Percentiles rank a stretch among this genome's conserved stretches.
phyloP scores from a whole-genome alignment of 1,140 invertebrate genomes.

The Drosophila punjabiensis region DNA sequence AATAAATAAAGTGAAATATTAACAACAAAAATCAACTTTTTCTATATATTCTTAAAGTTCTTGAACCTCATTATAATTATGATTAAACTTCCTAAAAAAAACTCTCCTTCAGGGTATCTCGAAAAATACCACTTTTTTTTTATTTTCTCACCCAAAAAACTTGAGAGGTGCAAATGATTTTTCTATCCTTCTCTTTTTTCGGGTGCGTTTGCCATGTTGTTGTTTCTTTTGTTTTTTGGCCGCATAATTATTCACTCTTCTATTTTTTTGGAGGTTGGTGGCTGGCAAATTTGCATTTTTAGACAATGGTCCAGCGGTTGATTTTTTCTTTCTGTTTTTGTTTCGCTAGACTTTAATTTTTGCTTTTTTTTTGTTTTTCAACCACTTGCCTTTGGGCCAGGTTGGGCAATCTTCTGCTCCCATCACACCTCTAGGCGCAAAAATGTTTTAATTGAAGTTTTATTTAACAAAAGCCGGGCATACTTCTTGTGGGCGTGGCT shows the following conservation, averaged over 20 bases:
- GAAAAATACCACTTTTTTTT: conserved; percentile 28
- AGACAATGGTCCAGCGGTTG: conserved; percentile 67
- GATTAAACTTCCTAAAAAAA: conserved; percentile 1
- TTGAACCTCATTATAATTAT: not conserved
- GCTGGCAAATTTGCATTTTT: conserved; percentile 76
- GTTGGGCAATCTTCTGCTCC: conserved; percentile 62
- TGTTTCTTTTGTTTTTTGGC: conserved; percentile 29
- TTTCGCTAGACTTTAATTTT: conserved; percentile 19
- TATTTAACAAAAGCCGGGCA: conserved; percentile 66
- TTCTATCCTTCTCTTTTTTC: conserved; percentile 27
- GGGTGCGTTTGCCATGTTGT: too few relatives aligned
- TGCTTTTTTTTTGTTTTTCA: conserved; percentile 20
- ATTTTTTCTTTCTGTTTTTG: conserved; percentile 45
- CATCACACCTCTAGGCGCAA: conserved; percentile 45
- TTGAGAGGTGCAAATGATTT: conserved; percentile 74
- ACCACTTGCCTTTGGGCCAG: conserved; percentile 52
- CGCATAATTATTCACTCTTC: conserved; percentile 77
- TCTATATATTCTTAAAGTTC: not conserved
- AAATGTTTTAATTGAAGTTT: conserved; percentile 82
- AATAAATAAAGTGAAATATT: not conserved
- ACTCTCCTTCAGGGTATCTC: conserved; percentile 15
- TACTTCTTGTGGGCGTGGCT: conserved; percentile 31
- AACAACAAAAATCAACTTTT: not conserved
- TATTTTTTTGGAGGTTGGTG: conserved; percentile 38
- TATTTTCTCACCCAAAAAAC: conserved; percentile 48